Percentiles rank a stretch among this genome's conserved stretches.
Conservation (phyloP, 2,888 invertebrate genomes). For the Eupelmus urozonus region DNA sequence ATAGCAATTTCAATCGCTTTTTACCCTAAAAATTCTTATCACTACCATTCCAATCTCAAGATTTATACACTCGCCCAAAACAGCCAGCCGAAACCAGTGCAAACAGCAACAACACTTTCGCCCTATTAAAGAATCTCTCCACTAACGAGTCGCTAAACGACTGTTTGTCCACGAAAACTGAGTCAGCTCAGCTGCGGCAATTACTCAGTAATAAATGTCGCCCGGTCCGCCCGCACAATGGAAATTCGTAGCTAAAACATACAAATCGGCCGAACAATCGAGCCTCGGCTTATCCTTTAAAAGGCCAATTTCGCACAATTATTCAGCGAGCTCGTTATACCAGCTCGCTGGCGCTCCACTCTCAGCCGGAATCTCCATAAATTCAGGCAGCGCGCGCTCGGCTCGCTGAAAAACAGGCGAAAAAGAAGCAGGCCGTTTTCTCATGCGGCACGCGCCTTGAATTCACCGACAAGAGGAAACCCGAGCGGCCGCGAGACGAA, state of each 20-base stretch:
- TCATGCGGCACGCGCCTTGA: slow-evolving; percentile 15
- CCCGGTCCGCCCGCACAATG: slow-evolving; percentile 30
- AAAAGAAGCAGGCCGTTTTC: slow-evolving; percentile 15
- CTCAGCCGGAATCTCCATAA: slow-evolving; percentile 56
- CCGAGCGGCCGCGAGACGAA: not conserved
- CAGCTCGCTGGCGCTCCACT: too few species aligned
- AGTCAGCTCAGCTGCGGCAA: not conserved
- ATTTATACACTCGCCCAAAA: not conserved
- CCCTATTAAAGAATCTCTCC: too few species aligned
- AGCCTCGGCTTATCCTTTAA: not conserved
- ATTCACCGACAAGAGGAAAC: not conserved
- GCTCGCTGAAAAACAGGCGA: slow-evolving; percentile 11
- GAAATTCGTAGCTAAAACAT: slow-evolving; percentile 8
- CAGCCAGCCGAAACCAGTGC: not conserved
- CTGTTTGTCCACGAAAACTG: not conserved
- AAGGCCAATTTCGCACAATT: slow-evolving; percentile 46
- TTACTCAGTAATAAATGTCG: slow-evolving; percentile 27
- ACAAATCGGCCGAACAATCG: not conserved
- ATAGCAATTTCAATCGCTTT: too few species aligned
- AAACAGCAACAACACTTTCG: too few species aligned
- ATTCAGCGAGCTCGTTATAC: slow-evolving; percentile 15
- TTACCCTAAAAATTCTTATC: slow-evolving; percentile 3
- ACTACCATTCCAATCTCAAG: not conserved
- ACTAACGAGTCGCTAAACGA: too few species aligned
- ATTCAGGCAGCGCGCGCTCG: slow-evolving; percentile 26